Conservation (phyloP, 2,113 vertebrate species). For the Ornithorhynchus anatinus region DNA sequence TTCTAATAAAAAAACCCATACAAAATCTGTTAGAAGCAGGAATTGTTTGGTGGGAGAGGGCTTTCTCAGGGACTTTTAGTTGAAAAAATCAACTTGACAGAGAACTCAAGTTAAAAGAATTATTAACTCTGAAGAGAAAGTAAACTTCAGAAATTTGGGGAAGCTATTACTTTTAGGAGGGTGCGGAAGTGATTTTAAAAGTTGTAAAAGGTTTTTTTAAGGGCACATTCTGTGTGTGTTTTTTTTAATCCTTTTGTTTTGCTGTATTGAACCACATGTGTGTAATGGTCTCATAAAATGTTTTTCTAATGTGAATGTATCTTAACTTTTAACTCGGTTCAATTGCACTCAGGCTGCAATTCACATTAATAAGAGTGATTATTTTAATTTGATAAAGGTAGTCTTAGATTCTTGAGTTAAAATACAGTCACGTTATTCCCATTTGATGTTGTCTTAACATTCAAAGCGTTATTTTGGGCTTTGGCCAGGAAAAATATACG, state of each 20-base stretch:
- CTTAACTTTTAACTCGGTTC: conserved; percentile 39
- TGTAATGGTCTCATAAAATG: conserved; percentile 51
- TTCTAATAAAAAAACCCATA: conserved; percentile 8
- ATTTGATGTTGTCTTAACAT: neutral
- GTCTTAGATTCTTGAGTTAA: conserved; percentile 27
- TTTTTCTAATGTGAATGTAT: conserved; percentile 36
- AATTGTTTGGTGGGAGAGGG: neutral
- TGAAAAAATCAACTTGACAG: neutral
- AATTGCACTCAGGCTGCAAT: conserved; percentile 30
- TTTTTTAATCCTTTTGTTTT: conserved; percentile 39
- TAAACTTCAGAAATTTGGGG: conserved; percentile 7
- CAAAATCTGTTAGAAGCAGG: too few relatives aligned
- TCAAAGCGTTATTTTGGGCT: neutral
- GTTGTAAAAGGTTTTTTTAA: neutral
- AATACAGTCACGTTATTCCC: conserved; percentile 19
- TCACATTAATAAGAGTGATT: conserved; percentile 20
- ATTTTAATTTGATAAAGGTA: conserved; percentile 54
- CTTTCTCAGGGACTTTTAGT: neutral
- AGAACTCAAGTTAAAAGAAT: neutral
- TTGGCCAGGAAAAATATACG: neutral
- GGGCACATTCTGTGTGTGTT: neutral
- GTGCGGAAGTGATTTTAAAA: conserved; percentile 36
- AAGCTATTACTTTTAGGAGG: neutral
- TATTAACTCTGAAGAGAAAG: conserved; percentile 2
- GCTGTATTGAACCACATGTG: conserved; percentile 38